Base-by-base conservation (phyloP, 2,797 vertebrate genomes). In the Zalophus californianus region DNA sequence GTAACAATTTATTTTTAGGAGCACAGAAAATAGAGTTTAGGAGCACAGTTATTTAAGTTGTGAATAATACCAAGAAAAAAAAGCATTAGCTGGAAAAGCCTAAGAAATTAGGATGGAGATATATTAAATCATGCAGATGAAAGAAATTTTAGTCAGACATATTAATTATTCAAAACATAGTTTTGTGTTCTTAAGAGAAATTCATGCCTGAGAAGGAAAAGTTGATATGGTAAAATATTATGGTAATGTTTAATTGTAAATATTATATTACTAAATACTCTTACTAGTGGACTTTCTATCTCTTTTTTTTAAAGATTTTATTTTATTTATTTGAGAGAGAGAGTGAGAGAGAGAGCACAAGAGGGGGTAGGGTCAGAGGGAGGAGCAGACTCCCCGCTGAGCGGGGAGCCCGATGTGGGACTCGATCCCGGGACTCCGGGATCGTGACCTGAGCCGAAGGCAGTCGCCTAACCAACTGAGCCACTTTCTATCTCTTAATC, bases 1-100 rank as follows among this genome's bases (percentile, higher is more conserved):
- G 41, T 93, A 86, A 13, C 0, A 64, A 83, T 94, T 92, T 96
- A 94, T 84, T 91, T 84, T 94, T 97, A 97, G 54, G 64, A 95
- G 10, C 78, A 84, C 2, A 27, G 54, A 56, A 97, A 93, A 93
- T 32, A 60, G 35, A 62, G n/a, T n/a, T n/a, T n/a, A n/a, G n/a
- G n/a, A n/a, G 5, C 52, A 77, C 27, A 90, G 91, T 94, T 93
- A 91, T 62, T 94, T 93, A 75, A 77, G 8, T 95, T 87, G 41
- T 87, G n/a, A 96, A 93, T 91, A 93, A 97, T 75, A 83, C 18
- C 25, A 96, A 85, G 44, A 82, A 89, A 83, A 86, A 89, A 86
- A 86, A 95, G 12, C 23, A 86, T 91, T 95, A 66, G 15, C 5
- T 66, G 38, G 44, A 14, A 88, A 93, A 92, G 41, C 13, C 41